Evolutionary conservation across 2,797 vertebrate species (phyloP), one percentile per base, ranked within the genome.

Genomic region (Myotis vivesi): DNA sequence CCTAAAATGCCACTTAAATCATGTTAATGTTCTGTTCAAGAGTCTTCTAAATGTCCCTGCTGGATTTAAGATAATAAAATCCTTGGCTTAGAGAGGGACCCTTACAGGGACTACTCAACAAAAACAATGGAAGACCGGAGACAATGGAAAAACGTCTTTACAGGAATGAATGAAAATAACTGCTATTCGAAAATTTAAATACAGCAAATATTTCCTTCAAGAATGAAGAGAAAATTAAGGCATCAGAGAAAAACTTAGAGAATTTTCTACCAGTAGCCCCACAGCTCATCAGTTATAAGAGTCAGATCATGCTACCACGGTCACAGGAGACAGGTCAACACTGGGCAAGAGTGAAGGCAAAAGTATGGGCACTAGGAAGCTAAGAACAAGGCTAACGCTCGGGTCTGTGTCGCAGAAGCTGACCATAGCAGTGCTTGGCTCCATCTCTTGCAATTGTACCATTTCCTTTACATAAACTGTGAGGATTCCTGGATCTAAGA

Each of bases 151-250:
- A 53, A 33, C 7, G 51, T 12, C 59, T 66, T 10, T 9, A 57
- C 69, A 22, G 49, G 1, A 72, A 17, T 66, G n/a, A 51, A 53
- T 83, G n/a, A 84, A 76, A 92, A 71, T 1, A 62, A 72, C 3
- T 49, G 11, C 20, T 28, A 44, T 53, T 66, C 53, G 15, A 38
- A 69, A 72, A 8, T 44, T 23, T 59, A 75, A 9, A 23, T 13
- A 33, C 77, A 36, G 71, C 41, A 6, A 69, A 25, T 36, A 57
- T 49, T 62, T 81, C 71, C 51, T 59, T 87, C 11, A 28, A 55
- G 30, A 89, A 82, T 22, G 53, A 86, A 89, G 15, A 66, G 11
- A 8, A 76, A 89, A 87, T 68, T 79, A 83, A 92, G 55, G 66
- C 49, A 38, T 68, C 55, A 19, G 53, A 62, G 16, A 86, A 51